Percentiles rank a stretch among this genome's conserved stretches.
Evolutionary conservation across 2,888 invertebrate species (phyloP).

Genomic region (Loripinus fragilis): DNA sequence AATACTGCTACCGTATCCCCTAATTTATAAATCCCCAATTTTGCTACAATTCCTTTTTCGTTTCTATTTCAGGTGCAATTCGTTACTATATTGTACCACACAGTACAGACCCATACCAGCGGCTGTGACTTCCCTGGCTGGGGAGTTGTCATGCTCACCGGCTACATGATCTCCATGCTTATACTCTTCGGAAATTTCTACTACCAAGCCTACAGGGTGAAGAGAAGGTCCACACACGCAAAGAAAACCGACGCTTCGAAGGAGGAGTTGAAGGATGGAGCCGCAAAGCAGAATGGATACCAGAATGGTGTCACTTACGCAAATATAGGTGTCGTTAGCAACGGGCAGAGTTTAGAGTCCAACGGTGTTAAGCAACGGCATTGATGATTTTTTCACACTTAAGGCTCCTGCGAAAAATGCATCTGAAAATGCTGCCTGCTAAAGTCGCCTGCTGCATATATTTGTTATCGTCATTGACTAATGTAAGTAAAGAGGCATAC

Average conservation of each 20-base stretch:
- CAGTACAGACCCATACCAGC: constrained; percentile 90
- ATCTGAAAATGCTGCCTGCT: too few species aligned
- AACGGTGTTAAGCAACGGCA: neutral
- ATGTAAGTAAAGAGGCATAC: too few species aligned
- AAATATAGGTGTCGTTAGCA: neutral
- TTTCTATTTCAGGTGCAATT: constrained; percentile 89
- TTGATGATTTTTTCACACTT: neutral
- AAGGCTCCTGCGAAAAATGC: too few species aligned
- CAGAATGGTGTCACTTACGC: neutral
- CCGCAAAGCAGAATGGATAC: neutral
- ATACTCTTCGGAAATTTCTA: constrained; percentile 98
- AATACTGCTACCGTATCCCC: too few species aligned
- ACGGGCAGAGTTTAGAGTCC: neutral
- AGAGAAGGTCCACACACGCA: constrained; percentile 32
- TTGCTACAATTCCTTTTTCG: too few species aligned
- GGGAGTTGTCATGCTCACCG: constrained; percentile 85
- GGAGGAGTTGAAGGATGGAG: neutral
- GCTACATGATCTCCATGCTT: constrained; percentile 97
- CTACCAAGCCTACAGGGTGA: constrained; percentile 80
- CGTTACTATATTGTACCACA: constrained; percentile 92
- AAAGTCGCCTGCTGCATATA: too few species aligned
- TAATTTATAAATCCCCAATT: neutral
- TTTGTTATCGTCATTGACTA: too few species aligned
- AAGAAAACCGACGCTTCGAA: constrained; percentile 47
- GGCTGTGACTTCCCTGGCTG: constrained; percentile 92